Base-by-base conservation (phyloP, 2,888 invertebrate genomes). In the Megastigmus dorsalis region DNA sequence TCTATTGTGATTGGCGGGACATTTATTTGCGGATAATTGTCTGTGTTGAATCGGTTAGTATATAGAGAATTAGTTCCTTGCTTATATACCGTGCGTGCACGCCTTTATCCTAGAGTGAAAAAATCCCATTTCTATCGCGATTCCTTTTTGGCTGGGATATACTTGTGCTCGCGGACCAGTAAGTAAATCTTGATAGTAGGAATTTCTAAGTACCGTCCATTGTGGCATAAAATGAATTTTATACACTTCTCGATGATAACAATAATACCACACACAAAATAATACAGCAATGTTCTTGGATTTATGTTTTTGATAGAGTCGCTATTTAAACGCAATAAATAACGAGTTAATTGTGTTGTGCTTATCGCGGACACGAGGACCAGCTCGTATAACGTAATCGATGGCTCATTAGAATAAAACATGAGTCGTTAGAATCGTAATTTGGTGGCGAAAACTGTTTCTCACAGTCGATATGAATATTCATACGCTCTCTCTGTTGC, bases 391-490 rank as follows among this genome's bases (percentile, higher is more conserved):
- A 54, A 41, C 30, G 10, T 48, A 45, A 68, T 33, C 15, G 18
- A 43, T 2, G n/a, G 18, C 0, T 13, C 45, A n/a, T 18, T 6
- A 7, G 28, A 68, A 59, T 60, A 33, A 70, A 33, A 55, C 36
- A 45, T 43, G 18, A 20, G 45, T 43, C 28, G 18, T 3, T 30
- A 6, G 23, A 50, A 10, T 28, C 23, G 23, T 15, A 15, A 15
- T 36, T 45, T 41, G 45, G 23, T 33, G 20, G 26, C 36, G 10
- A 0, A 33, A 26, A 63, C 36, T 30, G 20, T 13, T 48, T 68
- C 33, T 55, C 33, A 10, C 38, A 55, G 10, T n/a, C 26, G n/a
- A 13, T n/a, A 71, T 63, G 54, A 57, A 71, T 65, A 65, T 54
- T 71, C 38, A 71, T 38, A 33, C n/a, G n/a, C n/a, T n/a, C n/a